Conservation (phyloP, 2,113 vertebrate species). For the Mormyrus iriodes region DNA sequence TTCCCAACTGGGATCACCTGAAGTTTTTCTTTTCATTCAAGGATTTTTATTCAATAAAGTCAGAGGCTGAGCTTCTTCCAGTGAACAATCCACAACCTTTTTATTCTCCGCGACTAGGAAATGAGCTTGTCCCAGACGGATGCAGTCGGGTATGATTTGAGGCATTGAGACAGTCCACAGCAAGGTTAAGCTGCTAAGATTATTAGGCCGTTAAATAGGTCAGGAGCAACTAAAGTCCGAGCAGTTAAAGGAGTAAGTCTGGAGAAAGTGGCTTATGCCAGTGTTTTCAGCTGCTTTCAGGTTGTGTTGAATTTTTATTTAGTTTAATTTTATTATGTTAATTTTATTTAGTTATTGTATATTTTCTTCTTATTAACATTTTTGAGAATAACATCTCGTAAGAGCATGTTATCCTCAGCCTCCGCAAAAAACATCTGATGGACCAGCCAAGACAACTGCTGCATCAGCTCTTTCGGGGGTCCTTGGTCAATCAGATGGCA, state of each 20-base stretch:
- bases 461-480: neutral
- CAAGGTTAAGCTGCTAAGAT: conserved; percentile 65
- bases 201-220: conserved; percentile 56
- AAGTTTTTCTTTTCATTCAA: neutral
- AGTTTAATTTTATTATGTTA: neutral
- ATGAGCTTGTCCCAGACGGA: neutral
- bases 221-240: conserved; percentile 46
- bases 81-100: neutral
- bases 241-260: neutral
- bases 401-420: neutral
- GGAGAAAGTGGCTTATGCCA: neutral
- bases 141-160: conserved; percentile 21
- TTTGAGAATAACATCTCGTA: neutral
- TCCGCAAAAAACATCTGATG: neutral
- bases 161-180: conserved; percentile 45
- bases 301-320: neutral
- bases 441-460: neutral
- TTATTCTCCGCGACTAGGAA: neutral
- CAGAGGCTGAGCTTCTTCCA: neutral
- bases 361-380: neutral
- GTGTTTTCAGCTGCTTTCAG: neutral
- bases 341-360: neutral
- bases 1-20: neutral
- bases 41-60: neutral
- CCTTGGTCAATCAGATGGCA: neutral